A percentile compares a stretch with the other conserved stretches of the same genome.
These are phyloP conservation scores for Blennius ocellaris DNA, from an alignment of 2,113 vertebrate genomes.

Conservation along the genomic window DNA sequence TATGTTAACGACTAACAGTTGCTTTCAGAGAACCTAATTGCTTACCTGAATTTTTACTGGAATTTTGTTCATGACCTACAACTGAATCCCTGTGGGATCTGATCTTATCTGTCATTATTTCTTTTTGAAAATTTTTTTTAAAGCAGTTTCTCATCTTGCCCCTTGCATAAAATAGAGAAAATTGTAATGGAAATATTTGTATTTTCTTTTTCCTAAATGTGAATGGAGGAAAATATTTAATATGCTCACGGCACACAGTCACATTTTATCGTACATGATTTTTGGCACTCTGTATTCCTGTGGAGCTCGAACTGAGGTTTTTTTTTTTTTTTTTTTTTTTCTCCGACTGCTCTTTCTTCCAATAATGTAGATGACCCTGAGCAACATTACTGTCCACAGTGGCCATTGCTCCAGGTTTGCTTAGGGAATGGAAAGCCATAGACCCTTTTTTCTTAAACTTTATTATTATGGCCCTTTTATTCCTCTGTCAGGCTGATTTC, in stretches of 20 bases:
- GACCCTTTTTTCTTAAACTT: slow-evolving; percentile 81
- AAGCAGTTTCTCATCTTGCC: not conserved
- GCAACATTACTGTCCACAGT: slow-evolving; percentile 51
- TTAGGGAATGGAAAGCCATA: slow-evolving; percentile 77
- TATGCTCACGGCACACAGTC: not conserved
- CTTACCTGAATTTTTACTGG: slow-evolving; percentile 5
- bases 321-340: slow-evolving; percentile 5
- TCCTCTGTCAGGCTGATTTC: slow-evolving; percentile 81
- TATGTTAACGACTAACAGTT: slow-evolving; percentile 58
- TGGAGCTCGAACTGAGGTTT: slow-evolving; percentile 1
- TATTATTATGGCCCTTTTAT: slow-evolving; percentile 85
- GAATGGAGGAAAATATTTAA: slow-evolving; percentile 3
- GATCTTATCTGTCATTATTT: slow-evolving; percentile 9
- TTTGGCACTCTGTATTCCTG: not conserved
- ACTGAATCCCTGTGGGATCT: slow-evolving; percentile 11
- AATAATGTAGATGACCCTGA: slow-evolving; percentile 72
- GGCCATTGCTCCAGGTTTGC: slow-evolving; percentile 69
- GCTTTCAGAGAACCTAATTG: slow-evolving; percentile 25
- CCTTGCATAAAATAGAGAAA: slow-evolving; percentile 1
- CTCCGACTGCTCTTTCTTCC: slow-evolving; percentile 39
- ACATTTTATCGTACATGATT: not conserved
- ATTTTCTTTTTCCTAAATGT: not conserved
- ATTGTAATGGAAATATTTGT: slow-evolving; percentile 3
- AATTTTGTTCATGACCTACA: not conserved
- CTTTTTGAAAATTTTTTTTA: too few species aligned